Base-by-base conservation (phyloP, 2,888 invertebrate genomes). In the Napeogenes sylphis region DNA sequence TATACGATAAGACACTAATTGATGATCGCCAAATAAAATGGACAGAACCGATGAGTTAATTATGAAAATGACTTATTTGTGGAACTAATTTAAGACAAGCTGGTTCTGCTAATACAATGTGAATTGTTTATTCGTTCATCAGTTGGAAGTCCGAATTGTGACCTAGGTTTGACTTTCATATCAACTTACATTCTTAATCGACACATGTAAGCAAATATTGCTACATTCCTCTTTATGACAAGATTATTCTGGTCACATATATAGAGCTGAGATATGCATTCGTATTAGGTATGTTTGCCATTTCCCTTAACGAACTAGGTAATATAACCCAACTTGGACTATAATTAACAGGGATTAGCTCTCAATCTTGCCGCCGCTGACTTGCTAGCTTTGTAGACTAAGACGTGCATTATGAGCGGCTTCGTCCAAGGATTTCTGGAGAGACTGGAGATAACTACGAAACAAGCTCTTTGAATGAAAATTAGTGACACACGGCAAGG, bases 341-440 rank as follows among this genome's bases (percentile, higher is more conserved):
- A 77, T 81, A 79, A 83, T 83, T 82, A 83, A 81, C 78, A 71
- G 68, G 81, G 82, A 82, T 84, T 82, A 82, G 76, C 77, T 77
- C 77, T 78, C 75, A 77, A 75, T 76, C 74, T 76, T 72, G 70
- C 69, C 63, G 62, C 42, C 51, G 30, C 51, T 51, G 51, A 62
- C 61, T 63, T 65, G 62, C 57, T 62, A 67, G 64, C 68, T 62
- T 67, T 65, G 65, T 51, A 30, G 61, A 63, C 61, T 61, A 65
- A 61, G 61, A 61, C 65, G 51, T 60, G 63, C 56, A 65, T 63
- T 63, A 65, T 59, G 63, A 61, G 58, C 62, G 59, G 58, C 58
- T 65, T 56, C 54, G 58, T 67, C 60, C 64, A 56, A 65, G 65
- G 65, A 63, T 65, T 59, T 59, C 63, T 67, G 59, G 55, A 61